phyloP scores from a whole-genome alignment of 2,797 vertebrate species.

The Mus minutoides region DNA sequence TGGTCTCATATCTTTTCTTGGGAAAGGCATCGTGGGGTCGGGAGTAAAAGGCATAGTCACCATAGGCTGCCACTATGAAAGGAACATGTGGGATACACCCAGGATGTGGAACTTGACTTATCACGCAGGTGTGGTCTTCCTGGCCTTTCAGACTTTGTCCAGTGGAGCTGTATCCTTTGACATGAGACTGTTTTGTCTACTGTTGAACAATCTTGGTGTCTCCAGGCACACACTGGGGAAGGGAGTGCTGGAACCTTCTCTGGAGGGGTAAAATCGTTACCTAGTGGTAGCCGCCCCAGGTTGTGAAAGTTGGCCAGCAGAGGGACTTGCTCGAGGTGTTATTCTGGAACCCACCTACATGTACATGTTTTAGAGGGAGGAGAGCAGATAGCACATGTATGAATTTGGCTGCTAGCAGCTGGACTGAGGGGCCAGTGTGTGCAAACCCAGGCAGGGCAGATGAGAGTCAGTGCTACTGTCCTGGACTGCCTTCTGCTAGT shows the following conservation, averaged over 20 bases:
- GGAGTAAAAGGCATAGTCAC: background rate
- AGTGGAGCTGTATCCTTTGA: background rate
- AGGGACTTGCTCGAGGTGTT: background rate
- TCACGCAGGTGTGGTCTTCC: background rate
- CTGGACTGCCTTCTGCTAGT: background rate
- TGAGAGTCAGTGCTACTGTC: background rate
- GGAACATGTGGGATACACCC: background rate
- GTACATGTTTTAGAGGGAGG: background rate
- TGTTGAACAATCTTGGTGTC: slow-evolving; percentile 16
- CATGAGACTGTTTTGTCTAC: background rate
- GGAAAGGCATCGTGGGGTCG: background rate
- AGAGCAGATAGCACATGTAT: background rate
- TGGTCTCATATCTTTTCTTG: background rate
- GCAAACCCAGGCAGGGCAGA: background rate
- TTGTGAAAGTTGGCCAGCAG: background rate
- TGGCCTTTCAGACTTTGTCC: background rate
- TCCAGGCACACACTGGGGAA: background rate
- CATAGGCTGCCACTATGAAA: background rate
- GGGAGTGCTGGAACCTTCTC: slow-evolving; percentile 6
- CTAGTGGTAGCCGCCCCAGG: slow-evolving; percentile 45
- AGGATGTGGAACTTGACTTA: background rate
- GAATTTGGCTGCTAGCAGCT: background rate
- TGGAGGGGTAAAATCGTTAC: background rate
- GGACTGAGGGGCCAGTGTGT: background rate
- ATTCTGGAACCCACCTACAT: background rate